Conservation (phyloP, 92 coral and sea anemone genomes). For the Zoanthus sociatus region DNA sequence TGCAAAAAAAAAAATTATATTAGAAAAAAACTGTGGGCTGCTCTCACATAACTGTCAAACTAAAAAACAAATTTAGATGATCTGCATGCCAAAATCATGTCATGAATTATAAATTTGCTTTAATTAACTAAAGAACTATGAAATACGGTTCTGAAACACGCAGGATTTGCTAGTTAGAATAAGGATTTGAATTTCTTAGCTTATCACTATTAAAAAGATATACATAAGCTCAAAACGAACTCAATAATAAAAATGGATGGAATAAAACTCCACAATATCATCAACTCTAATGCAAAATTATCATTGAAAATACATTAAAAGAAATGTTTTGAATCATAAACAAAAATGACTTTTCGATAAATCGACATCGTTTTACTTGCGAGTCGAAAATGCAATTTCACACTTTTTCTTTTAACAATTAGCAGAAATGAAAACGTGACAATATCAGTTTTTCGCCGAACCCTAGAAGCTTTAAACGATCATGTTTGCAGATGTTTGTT, state of each 20-base stretch:
- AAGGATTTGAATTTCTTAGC: too few species aligned
- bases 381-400: not conserved
- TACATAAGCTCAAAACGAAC: too few species aligned
- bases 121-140: too few species aligned
- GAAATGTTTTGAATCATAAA: not conserved
- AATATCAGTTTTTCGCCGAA: not conserved
- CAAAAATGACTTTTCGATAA: not conserved
- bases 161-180: too few species aligned
- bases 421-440: not conserved
- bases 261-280: conserved; percentile 23
- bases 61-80: too few species aligned
- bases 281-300: not conserved
- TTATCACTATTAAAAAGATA: too few species aligned
- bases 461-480: not conserved
- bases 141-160: too few species aligned
- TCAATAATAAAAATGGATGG: not conserved
- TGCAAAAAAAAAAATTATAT: too few species aligned
- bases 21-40: too few species aligned
- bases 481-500: not conserved
- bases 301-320: not conserved
- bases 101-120: too few species aligned
- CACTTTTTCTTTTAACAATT: not conserved
- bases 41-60: too few species aligned
- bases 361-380: not conserved
- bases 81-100: too few species aligned